These are phyloP conservation scores for Elephas maximus DNA, from an alignment of 2,113 vertebrate species.

Conservation along the genomic window DNA sequence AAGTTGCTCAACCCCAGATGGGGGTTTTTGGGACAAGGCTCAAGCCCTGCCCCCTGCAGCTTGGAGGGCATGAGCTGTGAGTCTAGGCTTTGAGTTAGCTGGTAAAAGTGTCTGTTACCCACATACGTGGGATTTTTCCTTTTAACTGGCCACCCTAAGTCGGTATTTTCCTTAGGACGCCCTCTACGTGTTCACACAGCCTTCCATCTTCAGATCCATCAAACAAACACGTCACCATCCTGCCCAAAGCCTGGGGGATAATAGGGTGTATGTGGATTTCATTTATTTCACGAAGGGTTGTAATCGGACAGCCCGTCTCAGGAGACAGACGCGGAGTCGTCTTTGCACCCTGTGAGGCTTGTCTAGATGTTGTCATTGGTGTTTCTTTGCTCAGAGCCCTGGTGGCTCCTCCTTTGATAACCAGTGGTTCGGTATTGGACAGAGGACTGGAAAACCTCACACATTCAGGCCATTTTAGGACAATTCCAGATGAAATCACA, in stretches of 20 bases:
- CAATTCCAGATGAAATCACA: background rate
- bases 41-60: background rate
- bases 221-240: background rate
- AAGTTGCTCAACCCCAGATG: background rate
- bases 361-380: background rate
- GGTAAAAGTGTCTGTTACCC: background rate
- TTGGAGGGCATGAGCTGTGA: too few relatives aligned
- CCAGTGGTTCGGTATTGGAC: background rate
- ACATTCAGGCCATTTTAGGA: too few relatives aligned
- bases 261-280: background rate
- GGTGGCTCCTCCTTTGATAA: background rate
- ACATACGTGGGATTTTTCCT: rapidly evolving
- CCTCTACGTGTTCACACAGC: background rate
- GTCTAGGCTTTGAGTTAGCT: background rate
- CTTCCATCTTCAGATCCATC: background rate
- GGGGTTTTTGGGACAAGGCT: background rate
- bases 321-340: background rate
- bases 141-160: background rate
- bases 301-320: background rate
- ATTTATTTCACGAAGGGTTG: rapidly evolving
- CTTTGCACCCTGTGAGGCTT: background rate
- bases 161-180: rapidly evolving
- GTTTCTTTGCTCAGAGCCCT: background rate
- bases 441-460: rapidly evolving
- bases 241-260: background rate